Percentiles rank a stretch among this genome's conserved stretches.
Evolutionary conservation across 2,888 invertebrate genomes (phyloP).

Genomic region (Mallateleia sp.): DNA sequence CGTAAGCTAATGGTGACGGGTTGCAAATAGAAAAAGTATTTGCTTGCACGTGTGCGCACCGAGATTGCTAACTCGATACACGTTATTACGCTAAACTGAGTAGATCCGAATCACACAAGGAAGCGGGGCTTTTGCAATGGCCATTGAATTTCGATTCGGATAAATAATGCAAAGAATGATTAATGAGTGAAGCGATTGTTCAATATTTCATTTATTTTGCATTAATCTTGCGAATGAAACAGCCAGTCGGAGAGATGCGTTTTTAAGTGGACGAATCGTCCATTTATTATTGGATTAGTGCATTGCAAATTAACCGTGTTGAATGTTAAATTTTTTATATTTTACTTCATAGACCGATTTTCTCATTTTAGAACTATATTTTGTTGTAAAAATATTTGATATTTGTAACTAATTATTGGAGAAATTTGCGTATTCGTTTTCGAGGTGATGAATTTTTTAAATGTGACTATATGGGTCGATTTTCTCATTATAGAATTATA

Average conservation of each 20-base stretch:
- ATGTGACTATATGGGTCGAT: too few species aligned
- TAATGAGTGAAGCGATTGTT: conserved; percentile 35
- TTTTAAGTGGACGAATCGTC: too few species aligned
- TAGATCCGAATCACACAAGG: conserved; percentile 35
- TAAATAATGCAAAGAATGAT: conserved; percentile 52
- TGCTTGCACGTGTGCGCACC: conserved; percentile 53
- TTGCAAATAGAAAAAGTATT: conserved; percentile 54
- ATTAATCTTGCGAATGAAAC: not conserved
- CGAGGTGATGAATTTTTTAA: too few species aligned
- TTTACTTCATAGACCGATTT: too few species aligned
- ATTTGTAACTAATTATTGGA: too few species aligned
- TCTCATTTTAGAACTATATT: too few species aligned
- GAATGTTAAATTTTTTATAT: too few species aligned
- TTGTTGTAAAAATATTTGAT: too few species aligned
- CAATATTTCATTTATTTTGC: conserved; percentile 43
- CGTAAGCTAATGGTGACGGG: conserved; percentile 49
- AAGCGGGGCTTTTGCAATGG: not conserved
- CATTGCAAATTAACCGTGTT: too few species aligned
- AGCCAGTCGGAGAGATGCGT: not conserved
- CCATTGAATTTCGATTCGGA: conserved; percentile 50
- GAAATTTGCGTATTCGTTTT: too few species aligned
- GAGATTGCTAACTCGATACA: conserved; percentile 50
- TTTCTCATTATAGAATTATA: too few species aligned
- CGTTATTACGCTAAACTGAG: conserved; percentile 45
- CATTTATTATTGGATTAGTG: too few species aligned